phyloP scores from a whole-genome alignment of 1,140 invertebrate genomes.

The Oncopeltus fasciatus region DNA sequence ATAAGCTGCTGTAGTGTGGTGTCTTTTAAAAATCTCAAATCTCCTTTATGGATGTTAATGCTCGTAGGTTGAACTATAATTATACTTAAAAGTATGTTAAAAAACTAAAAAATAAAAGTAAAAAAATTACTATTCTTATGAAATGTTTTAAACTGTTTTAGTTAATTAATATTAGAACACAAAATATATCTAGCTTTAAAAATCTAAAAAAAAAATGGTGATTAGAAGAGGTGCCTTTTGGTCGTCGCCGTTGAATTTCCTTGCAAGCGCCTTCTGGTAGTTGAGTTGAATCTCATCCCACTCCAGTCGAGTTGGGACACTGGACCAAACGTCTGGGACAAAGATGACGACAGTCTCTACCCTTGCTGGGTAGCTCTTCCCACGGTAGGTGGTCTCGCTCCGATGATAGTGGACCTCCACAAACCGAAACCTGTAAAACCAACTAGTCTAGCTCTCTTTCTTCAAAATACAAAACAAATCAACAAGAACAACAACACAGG shows the following conservation, averaged over 20 bases:
- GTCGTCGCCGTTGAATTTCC: constrained; percentile 41
- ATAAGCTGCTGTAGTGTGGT: no score
- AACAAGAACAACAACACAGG: not conserved
- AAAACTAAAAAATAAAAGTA: no score
- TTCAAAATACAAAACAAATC: not conserved
- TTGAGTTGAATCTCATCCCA: constrained; percentile 63
- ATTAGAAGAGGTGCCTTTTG: constrained; percentile 43
- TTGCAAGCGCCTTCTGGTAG: constrained; percentile 66
- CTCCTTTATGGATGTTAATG: no score
- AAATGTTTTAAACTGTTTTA: no score
- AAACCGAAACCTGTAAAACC: constrained; percentile 76
- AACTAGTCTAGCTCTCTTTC: constrained; percentile 11
- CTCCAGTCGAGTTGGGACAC: constrained; percentile 72
- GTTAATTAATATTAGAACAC: not conserved
- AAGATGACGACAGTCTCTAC: constrained; percentile 92
- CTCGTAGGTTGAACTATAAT: no score
- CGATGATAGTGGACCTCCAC: constrained; percentile 91
- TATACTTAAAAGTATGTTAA: no score
- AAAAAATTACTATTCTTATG: no score
- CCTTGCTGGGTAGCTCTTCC: constrained; percentile 59
- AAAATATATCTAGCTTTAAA: not conserved
- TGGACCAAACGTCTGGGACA: constrained; percentile 92
- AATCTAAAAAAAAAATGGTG: constrained; percentile 1
- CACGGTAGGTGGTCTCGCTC: constrained; percentile 68
- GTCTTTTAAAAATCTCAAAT: no score